Evolutionary conservation across 2,797 vertebrate genomes (phyloP).

Genomic region (Aphelocoma californica): DNA sequence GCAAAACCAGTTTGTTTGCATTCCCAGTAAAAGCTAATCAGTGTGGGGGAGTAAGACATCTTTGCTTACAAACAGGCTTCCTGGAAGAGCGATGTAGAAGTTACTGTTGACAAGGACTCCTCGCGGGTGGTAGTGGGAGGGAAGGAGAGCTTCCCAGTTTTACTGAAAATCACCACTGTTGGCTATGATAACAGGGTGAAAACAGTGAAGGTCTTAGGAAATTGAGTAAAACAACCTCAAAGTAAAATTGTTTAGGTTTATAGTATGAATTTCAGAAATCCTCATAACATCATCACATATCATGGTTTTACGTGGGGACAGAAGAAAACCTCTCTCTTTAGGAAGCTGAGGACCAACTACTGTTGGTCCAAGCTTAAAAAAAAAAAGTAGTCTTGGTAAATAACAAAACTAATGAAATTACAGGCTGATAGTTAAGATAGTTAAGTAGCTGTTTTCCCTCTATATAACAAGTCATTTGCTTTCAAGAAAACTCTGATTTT

Average conservation of each 20-base stretch:
- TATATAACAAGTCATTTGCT: not conserved
- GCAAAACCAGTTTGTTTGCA: constrained; percentile 30
- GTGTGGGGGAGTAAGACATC: not conserved
- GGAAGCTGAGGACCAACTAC: not conserved
- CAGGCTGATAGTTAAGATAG: not conserved
- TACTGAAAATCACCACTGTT: not conserved
- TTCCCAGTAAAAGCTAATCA: constrained; percentile 7
- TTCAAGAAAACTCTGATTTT: not conserved
- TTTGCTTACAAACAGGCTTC: not conserved
- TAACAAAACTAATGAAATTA: not conserved
- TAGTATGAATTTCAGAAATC: not conserved
- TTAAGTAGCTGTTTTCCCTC: not conserved
- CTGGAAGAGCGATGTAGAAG: not conserved
- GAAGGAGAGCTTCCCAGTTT: not conserved
- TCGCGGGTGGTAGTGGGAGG: rapidly evolving
- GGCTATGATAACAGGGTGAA: rapidly evolving
- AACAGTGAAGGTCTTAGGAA: not conserved
- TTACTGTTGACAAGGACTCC: not conserved
- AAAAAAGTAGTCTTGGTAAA: not conserved
- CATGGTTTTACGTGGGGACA: not conserved
- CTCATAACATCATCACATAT: not conserved
- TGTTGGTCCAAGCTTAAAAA: not conserved
- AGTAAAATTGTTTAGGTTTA: not conserved
- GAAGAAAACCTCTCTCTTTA: not conserved
- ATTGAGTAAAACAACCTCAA: not conserved